Evolutionary conservation across 2,113 vertebrate genomes (phyloP), one percentile per base, ranked within the genome.

Genomic region (Prunella fulvescens): DNA sequence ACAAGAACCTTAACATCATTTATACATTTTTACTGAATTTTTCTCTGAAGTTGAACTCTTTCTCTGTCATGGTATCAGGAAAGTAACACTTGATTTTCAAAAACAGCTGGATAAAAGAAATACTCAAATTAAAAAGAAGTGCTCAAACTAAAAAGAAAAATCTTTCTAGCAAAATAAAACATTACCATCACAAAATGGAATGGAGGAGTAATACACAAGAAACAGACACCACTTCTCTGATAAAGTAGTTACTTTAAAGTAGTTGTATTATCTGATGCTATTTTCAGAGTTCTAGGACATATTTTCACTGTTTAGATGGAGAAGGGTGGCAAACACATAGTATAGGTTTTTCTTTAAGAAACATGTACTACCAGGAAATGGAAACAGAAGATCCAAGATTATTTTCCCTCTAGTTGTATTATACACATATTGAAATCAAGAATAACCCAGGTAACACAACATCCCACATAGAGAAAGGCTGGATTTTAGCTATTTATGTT

Each of bases 181-280:
- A 1, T 37, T 37, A 42, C 9, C 0, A 0, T 56, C 18, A 39
- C 28, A 45, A 86, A 60, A 51, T 35, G 9, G 4, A 77, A 37
- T 16, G 20, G 42, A 76, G 14, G 17, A 80, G 6, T 77, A 53
- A 85, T 40, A 44, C 7, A 48, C 3, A 53, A 40, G 37, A 65
- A 90, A 70, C 15, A 74, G 28, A 48, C 10, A 66, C 1, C 2
- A 22, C 14, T 69, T 81, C 35, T 42, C 45, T 56, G 14, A 48
- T 78, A 24, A 73, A 81, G 31, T 79, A 74, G 22, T n/a, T n/a
- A n/a, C n/a, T n/a, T n/a, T n/a, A n/a, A n/a, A n/a, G n/a, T n/a
- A n/a, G n/a, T n/a, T n/a, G n/a, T n/a, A n/a, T n/a, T n/a, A n/a
- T 28, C 40, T 85, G 48, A 39, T 44, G 6, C 19, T 76, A 26